These are phyloP conservation scores for Pandemis cinnamomeana DNA, from an alignment of 2,888 invertebrate genomes.

Conservation along the genomic window DNA sequence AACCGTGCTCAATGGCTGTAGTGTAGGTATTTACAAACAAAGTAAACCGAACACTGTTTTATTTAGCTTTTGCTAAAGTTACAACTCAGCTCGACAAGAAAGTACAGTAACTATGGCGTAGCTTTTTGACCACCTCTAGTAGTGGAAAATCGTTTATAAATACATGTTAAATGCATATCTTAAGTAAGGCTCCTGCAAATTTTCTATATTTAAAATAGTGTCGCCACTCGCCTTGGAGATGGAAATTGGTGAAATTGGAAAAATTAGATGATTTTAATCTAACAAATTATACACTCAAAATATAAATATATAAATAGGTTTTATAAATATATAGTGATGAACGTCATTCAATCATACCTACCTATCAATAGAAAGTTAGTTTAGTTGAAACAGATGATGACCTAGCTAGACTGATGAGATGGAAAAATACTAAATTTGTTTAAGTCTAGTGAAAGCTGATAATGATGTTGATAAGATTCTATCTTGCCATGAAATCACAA, in stretches of 20 bases:
- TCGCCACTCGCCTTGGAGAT: neutral
- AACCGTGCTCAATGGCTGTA: slow-evolving; percentile 5
- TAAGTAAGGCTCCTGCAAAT: neutral
- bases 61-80: neutral
- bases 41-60: neutral
- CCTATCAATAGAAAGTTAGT: neutral
- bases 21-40: slow-evolving; percentile 11
- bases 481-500: neutral
- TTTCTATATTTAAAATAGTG: neutral
- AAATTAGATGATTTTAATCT: neutral
- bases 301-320: too few relatives aligned
- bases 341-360: neutral
- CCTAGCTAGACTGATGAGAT: slow-evolving; percentile 10
- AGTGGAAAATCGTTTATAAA: neutral
- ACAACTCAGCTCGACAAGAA: neutral
- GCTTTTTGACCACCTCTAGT: neutral
- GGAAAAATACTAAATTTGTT: slow-evolving; percentile 7
- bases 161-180: neutral
- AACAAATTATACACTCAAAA: neutral
- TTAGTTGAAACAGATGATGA: neutral
- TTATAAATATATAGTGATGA: too few relatives aligned
- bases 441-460: neutral
- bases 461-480: slow-evolving; percentile 16
- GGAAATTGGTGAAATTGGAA: neutral
- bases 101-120: neutral